Conservation (phyloP, 2,113 vertebrate species). For the Larimichthys crocea region DNA sequence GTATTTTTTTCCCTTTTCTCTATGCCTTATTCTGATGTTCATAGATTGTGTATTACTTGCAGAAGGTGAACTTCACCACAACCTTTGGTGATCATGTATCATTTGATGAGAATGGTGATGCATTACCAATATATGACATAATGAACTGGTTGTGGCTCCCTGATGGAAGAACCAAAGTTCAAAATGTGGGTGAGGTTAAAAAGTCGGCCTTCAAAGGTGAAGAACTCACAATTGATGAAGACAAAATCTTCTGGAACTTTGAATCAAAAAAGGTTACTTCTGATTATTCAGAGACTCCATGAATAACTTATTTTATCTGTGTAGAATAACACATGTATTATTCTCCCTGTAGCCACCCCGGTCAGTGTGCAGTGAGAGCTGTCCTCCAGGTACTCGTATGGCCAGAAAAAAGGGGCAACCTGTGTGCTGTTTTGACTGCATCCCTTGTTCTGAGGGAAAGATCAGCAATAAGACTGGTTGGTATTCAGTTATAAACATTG, state of each 20-base stretch:
- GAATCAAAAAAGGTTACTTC: conserved; percentile 53
- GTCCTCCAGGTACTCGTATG: conserved; percentile 78
- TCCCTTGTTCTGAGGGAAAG: conserved; percentile 35
- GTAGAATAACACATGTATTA: neutral
- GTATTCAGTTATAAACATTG: neutral
- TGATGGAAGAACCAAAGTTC: conserved; percentile 59
- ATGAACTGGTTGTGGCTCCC: conserved; percentile 78
- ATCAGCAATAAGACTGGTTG: neutral
- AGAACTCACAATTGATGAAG: conserved; percentile 68
- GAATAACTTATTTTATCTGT: neutral
- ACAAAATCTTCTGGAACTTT: conserved; percentile 75
- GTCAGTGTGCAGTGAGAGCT: conserved; percentile 83
- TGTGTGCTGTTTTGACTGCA: conserved; percentile 85
- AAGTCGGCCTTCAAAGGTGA: conserved; percentile 57
- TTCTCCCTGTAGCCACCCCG: conserved; percentile 67
- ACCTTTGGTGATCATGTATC: conserved; percentile 76
- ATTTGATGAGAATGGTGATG: conserved; percentile 82
- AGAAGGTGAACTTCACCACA: conserved; percentile 79
- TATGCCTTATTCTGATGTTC: neutral
- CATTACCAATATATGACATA: conserved; percentile 78
- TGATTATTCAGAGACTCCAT: neutral
- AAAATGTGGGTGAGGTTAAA: conserved; percentile 73
- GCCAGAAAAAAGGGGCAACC: conserved; percentile 82
- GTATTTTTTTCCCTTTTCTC: no score
- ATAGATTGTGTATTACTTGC: conserved; percentile 76